Conservation (phyloP, 2,888 invertebrate species). For the Phymatocera aterrima region DNA sequence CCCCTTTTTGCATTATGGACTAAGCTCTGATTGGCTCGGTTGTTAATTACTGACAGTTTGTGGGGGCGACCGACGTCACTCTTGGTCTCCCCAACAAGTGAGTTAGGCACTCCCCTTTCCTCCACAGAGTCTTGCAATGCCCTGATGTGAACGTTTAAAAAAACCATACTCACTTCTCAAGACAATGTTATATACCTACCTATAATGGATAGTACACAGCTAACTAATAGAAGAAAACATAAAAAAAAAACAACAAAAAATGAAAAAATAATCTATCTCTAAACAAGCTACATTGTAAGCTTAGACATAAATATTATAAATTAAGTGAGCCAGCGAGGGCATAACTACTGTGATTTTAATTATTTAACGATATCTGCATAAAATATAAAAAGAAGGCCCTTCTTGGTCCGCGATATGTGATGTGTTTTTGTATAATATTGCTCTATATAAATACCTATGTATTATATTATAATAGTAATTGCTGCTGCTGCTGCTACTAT, state of each 20-base stretch:
- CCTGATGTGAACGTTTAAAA: constrained; percentile 37
- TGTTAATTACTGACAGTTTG: constrained; percentile 66
- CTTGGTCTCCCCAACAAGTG: constrained; percentile 74
- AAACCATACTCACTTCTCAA: constrained; percentile 43
- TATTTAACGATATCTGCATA: constrained; percentile 72
- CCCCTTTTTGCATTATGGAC: constrained; percentile 54
- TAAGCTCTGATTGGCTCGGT: constrained; percentile 29
- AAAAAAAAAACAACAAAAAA: constrained; percentile 53
- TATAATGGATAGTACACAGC: constrained; percentile 49
- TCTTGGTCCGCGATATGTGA: constrained; percentile 71
- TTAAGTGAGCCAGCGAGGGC: constrained; percentile 74
- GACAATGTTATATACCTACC: constrained; percentile 33
- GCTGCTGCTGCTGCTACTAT: constrained; percentile 45
- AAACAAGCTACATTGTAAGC: constrained; percentile 71
- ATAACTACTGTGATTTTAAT: constrained; percentile 75
- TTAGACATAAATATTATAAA: constrained; percentile 71
- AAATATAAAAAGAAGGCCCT: constrained; percentile 58
- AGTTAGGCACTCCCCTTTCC: constrained; percentile 65
- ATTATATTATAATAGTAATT: constrained; percentile 65
- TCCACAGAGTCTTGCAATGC: constrained; percentile 44
- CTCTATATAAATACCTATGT: constrained; percentile 75
- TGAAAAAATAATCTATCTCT: constrained; percentile 57
- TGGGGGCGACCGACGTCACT: constrained; percentile 73
- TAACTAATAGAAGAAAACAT: constrained; percentile 52
- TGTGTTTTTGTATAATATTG: constrained; percentile 74